Evolutionary conservation across 92 coral and sea anemone genomes (phyloP), one percentile per base, ranked within the genome.

Genomic region (Hydrozoanthus gracilis): DNA sequence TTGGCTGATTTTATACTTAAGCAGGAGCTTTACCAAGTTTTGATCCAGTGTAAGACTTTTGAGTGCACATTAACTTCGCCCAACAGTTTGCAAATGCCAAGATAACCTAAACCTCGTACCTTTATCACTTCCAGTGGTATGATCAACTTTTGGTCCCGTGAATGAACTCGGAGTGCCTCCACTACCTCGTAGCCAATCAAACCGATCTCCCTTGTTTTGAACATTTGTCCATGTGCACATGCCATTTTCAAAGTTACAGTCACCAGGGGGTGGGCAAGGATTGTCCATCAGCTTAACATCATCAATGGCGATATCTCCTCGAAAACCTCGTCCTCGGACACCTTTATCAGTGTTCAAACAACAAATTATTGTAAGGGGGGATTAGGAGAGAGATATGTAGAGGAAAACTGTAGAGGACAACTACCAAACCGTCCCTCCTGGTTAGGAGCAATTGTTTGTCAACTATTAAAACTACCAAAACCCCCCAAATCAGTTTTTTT

Each of bases 231-330:
- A 96, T 7, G 98, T 96, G 70, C 99, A 95, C 86, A 75, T 82
- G 78, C 95, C 99, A 6, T 73, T 77, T 89, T 96, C 99, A 78
- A 96, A 96, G 52, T 88, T 91, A 46, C 98, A 93, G 75, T 95
- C 95, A 7, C 98, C 98, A 52, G 98, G 95, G 27, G 96, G 98
- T n/a, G 96, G 97, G 66, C 98, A 96, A 27, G 88, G 89, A 71
- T 95, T 93, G 74, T 96, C 98, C 44, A 88, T 44, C 66, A 95
- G 55, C 79, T 88, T 70, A 39, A 94, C 98, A 71, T 94, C 98
- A 77, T 96, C 98, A 16, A 94, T 91, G 46, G 98, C 98, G 15
- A 96, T 94, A 64, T 96, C 98, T 71, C 98, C 98, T 55, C 83
- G 94, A 86, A 55, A 96, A 77, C 92, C 90, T 27, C 16, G 17